Percentiles rank a stretch among this genome's conserved stretches.
Evolutionary conservation across 2,888 invertebrate genomes (phyloP).

Genomic region (Nineta flava): DNA sequence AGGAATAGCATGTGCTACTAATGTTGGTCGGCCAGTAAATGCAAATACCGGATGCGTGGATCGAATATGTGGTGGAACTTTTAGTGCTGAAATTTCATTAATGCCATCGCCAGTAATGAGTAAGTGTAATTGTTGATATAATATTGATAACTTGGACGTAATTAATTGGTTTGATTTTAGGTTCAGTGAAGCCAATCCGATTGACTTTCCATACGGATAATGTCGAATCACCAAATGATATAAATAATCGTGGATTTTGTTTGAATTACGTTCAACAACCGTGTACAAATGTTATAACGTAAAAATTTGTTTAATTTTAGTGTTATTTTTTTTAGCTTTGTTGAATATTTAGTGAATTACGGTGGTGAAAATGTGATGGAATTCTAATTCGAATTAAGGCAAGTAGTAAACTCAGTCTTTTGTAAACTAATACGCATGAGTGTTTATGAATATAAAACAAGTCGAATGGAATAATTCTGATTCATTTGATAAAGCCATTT

Average conservation of each 20-base stretch:
- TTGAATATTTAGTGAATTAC: no score
- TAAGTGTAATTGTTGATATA: slow-evolving; percentile 29
- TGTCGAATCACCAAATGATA: slow-evolving; percentile 56
- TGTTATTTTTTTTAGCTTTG: no score
- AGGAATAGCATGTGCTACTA: slow-evolving; percentile 59
- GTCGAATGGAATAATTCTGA: no score
- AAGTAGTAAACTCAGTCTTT: no score
- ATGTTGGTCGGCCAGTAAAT: slow-evolving; percentile 41
- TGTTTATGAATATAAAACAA: no score
- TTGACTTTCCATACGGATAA: slow-evolving; percentile 64
- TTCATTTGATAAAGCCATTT: no score
- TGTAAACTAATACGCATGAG: no score
- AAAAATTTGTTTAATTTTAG: not conserved
- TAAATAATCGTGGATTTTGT: slow-evolving; percentile 67
- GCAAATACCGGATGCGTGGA: slow-evolving; percentile 53
- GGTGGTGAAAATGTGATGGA: no score
- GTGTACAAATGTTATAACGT: slow-evolving; percentile 42
- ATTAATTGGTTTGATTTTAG: slow-evolving; percentile 28
- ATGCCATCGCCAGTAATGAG: slow-evolving; percentile 53
- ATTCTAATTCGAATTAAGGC: no score
- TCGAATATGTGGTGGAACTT: slow-evolving; percentile 67
- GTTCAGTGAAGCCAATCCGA: slow-evolving; percentile 65
- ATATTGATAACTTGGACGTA: not conserved
- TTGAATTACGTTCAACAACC: slow-evolving; percentile 74
- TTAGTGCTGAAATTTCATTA: slow-evolving; percentile 56